Evolutionary conservation across 1,140 invertebrate species (phyloP).

Genomic region (Eumaeus atala): DNA sequence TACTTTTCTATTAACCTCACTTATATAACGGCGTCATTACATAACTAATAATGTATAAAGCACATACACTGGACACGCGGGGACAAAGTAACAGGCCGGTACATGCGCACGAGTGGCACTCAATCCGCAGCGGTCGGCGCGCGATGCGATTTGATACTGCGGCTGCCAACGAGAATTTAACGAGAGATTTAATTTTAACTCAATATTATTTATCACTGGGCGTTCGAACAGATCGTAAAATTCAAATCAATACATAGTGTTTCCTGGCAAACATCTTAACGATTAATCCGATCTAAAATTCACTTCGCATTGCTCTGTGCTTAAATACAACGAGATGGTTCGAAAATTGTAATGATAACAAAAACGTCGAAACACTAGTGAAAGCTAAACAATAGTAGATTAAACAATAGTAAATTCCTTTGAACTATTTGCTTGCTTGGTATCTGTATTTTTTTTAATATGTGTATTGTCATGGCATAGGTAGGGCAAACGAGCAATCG

Average conservation of each 20-base stretch:
- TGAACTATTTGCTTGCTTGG: too few species aligned
- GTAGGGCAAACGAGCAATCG: too few species aligned
- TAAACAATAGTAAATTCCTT: too few species aligned
- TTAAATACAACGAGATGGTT: too few species aligned
- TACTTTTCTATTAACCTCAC: background rate
- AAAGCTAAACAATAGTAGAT: too few species aligned
- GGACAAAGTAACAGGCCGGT: background rate
- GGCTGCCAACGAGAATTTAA: slow-evolving; percentile 18
- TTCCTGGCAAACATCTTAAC: background rate
- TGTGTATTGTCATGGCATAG: too few species aligned
- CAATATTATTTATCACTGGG: slow-evolving; percentile 65
- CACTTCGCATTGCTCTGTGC: too few species aligned
- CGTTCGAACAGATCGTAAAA: slow-evolving; percentile 51
- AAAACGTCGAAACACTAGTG: too few species aligned
- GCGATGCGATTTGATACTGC: background rate
- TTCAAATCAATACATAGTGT: slow-evolving; percentile 29
- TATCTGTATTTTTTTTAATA: too few species aligned
- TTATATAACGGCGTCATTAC: slow-evolving; percentile 1
- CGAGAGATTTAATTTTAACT: slow-evolving; percentile 47
- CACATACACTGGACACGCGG: background rate
- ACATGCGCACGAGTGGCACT: background rate
- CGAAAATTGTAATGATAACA: too few species aligned
- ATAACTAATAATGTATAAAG: slow-evolving; percentile 3
- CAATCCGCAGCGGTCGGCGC: background rate
- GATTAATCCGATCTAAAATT: too few species aligned